phyloP scores from a whole-genome alignment of 1,140 invertebrate species.

The Tetramorium alpestre region DNA sequence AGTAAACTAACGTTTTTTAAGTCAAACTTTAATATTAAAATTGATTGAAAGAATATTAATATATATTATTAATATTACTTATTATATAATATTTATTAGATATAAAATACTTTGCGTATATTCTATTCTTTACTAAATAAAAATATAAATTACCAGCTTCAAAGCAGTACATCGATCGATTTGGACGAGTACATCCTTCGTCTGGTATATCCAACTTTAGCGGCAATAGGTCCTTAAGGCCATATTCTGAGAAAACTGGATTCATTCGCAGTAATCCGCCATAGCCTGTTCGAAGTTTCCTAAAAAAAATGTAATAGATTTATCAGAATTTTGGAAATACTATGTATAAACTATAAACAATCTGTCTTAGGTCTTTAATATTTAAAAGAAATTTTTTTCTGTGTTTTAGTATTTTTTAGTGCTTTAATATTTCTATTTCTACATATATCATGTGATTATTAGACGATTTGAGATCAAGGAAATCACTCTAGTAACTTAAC shows the following conservation, averaged over 20 bases:
- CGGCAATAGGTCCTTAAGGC: slow-evolving; percentile 94
- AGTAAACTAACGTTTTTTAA: not conserved
- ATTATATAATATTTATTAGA: too few species aligned
- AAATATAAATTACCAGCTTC: slow-evolving; percentile 89
- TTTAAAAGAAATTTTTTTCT: too few species aligned
- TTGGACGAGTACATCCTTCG: slow-evolving; percentile 96
- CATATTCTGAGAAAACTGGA: slow-evolving; percentile 94
- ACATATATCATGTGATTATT: not conserved
- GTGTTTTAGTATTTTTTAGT: too few species aligned
- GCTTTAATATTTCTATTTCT: not conserved
- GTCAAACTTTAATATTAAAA: not conserved
- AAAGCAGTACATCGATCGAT: slow-evolving; percentile 95
- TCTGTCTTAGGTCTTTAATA: not conserved
- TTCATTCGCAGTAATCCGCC: slow-evolving; percentile 94
- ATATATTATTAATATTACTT: not conserved
- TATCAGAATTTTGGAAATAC: not conserved
- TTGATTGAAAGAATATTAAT: not conserved
- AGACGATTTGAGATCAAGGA: not conserved
- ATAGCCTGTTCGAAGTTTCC: slow-evolving; percentile 92
- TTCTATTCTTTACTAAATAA: not conserved
- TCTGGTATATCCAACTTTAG: slow-evolving; percentile 96
- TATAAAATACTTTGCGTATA: not conserved
- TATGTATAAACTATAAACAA: not conserved
- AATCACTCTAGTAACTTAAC: not conserved
- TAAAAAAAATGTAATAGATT: slow-evolving; percentile 75